phyloP scores from a whole-genome alignment of 2,113 vertebrate species.

The Furnarius figulus region DNA sequence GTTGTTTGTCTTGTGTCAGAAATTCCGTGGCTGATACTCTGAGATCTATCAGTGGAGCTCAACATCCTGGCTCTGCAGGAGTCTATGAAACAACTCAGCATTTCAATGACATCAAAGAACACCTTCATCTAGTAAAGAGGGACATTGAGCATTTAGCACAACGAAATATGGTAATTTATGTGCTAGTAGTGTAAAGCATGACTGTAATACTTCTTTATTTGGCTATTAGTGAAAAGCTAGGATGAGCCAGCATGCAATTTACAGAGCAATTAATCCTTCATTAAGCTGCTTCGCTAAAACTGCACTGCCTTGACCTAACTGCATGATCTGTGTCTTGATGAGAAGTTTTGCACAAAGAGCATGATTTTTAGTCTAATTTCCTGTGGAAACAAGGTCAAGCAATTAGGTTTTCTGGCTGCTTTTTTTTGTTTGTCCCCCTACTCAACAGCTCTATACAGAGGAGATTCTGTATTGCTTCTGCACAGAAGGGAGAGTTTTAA shows the following conservation, averaged over 20 bases:
- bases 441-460: background rate
- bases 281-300: constrained; percentile 39
- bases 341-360: constrained; percentile 45
- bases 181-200: background rate
- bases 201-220: background rate
- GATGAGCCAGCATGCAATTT: constrained; percentile 22
- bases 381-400: constrained; percentile 55
- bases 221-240: background rate
- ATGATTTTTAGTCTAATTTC: constrained; percentile 49
- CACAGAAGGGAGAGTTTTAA: constrained; percentile 25
- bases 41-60: constrained; percentile 77
- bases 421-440: background rate
- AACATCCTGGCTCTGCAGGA: constrained; percentile 79
- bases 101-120: constrained; percentile 96
- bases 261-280: constrained; percentile 51
- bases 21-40: constrained; percentile 82
- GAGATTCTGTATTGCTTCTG: background rate
- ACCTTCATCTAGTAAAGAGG: constrained; percentile 89
- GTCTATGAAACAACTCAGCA: constrained; percentile 89
- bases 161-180: constrained; percentile 72
- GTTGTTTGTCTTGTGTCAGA: constrained; percentile 69
- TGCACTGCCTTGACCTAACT: constrained; percentile 26
- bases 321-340: constrained; percentile 46
- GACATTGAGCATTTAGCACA: constrained; percentile 88
- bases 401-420: constrained; percentile 32